Percentiles rank a stretch among this genome's conserved stretches.
Evolutionary conservation across 1,140 invertebrate genomes (phyloP).

Genomic region (Eulimnadia texana): DNA sequence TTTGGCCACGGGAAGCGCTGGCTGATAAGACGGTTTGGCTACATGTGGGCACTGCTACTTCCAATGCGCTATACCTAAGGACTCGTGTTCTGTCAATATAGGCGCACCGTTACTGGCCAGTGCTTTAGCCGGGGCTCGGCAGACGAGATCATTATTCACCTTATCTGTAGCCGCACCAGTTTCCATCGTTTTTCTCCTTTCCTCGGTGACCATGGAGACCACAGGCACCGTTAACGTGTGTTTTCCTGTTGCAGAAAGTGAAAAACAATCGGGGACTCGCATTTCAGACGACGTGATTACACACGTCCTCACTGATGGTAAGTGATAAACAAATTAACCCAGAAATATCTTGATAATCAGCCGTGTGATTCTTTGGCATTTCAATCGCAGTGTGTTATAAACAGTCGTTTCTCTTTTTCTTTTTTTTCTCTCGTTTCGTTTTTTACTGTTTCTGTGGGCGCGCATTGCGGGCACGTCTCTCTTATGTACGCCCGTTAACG

Average conservation of each 20-base stretch:
- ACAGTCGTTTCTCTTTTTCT: too few relatives aligned
- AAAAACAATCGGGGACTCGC: background rate
- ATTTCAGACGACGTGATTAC: background rate
- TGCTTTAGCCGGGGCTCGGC: background rate
- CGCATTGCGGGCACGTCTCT: too few relatives aligned
- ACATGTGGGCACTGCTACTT: background rate
- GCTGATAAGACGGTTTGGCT: background rate
- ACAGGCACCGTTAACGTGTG: background rate
- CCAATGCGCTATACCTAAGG: too few relatives aligned
- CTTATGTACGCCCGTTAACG: too few relatives aligned
- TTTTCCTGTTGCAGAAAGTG: background rate
- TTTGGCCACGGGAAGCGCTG: background rate
- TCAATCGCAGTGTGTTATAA: too few relatives aligned
- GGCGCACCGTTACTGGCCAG: background rate
- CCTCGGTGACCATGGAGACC: background rate
- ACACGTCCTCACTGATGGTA: background rate
- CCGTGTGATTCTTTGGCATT: too few relatives aligned
- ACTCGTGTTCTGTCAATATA: background rate
- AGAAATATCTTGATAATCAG: too few relatives aligned
- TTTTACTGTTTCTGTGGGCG: too few relatives aligned
- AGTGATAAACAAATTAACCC: too few relatives aligned
- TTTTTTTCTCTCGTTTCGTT: background rate
- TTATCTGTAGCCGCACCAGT: too few relatives aligned
- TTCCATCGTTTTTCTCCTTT: too few relatives aligned
- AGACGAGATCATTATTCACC: too few relatives aligned